phyloP scores from a whole-genome alignment of 2,888 invertebrate species.

The Spodoptera exigua region DNA sequence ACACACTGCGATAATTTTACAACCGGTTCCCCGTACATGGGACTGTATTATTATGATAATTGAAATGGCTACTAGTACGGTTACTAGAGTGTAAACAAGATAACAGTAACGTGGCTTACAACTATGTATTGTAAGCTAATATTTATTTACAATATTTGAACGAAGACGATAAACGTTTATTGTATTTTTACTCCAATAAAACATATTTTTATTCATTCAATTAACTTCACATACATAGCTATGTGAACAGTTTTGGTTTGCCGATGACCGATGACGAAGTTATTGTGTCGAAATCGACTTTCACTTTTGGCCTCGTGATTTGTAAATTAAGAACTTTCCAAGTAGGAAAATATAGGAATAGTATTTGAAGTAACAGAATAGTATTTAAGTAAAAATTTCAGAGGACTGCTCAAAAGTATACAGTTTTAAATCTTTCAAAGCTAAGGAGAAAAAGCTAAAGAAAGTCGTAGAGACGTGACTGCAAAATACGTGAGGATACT shows the following conservation, averaged over 20 bases:
- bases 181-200: constrained; percentile 22
- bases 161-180: constrained; percentile 18
- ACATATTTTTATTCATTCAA: constrained; percentile 22
- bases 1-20: constrained; percentile 64
- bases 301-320: constrained; percentile 64
- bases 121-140: constrained; percentile 46
- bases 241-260: constrained; percentile 17
- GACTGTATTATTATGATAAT: constrained; percentile 68
- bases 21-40: constrained; percentile 70
- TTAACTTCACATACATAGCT: constrained; percentile 38
- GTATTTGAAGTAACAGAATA: too few relatives aligned
- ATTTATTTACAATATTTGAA: constrained; percentile 47
- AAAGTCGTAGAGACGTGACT: constrained; percentile 41
- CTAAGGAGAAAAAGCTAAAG: constrained; percentile 40
- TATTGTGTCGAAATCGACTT: constrained; percentile 62
- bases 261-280: constrained; percentile 38
- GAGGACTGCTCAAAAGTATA: not conserved
- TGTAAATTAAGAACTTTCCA: constrained; percentile 54
- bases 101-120: constrained; percentile 60
- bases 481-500: constrained; percentile 38
- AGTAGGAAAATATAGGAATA: constrained; percentile 21
- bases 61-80: constrained; percentile 62
- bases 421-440: constrained; percentile 10
- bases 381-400: too few relatives aligned
- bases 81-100: constrained; percentile 63